Evolutionary conservation across 2,797 vertebrate species (phyloP).

Genomic region (Loriculus beryllinus): DNA sequence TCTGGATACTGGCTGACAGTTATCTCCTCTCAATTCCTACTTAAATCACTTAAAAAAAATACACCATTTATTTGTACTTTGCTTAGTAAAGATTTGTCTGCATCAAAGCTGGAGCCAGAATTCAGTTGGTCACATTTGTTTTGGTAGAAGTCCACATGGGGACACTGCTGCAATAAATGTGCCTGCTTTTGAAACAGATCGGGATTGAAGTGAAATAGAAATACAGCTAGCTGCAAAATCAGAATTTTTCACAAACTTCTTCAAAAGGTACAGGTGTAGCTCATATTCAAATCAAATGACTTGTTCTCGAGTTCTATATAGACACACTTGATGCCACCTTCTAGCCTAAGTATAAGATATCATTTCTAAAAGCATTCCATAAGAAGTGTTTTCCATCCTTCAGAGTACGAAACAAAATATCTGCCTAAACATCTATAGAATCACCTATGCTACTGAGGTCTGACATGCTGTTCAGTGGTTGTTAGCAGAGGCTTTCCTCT

Average conservation of each 20-base stretch:
- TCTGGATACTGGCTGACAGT: not conserved
- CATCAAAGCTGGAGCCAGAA: not conserved
- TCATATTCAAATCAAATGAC: not conserved
- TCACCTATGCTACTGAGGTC: not conserved
- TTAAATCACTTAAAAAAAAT: not conserved
- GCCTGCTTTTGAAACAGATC: not conserved
- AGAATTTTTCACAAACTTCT: not conserved
- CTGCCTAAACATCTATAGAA: not conserved
- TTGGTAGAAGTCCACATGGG: conserved; percentile 8
- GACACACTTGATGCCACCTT: not conserved
- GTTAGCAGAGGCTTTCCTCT: not conserved
- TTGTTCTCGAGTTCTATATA: not conserved
- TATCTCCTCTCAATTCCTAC: not conserved
- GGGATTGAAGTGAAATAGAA: not conserved
- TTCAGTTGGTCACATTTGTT: not conserved
- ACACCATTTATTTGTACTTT: not conserved
- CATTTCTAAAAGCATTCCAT: not conserved
- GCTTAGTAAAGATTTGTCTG: not conserved
- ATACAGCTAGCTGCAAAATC: not conserved
- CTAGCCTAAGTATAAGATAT: not conserved
- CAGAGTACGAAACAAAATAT: not conserved
- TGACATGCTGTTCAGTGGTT: not conserved
- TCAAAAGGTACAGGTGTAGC: not conserved
- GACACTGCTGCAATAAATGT: not conserved
- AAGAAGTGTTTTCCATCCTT: not conserved